Evolutionary conservation across 2,888 invertebrate genomes (phyloP).

Genomic region (Himalopsyche anomala): DNA sequence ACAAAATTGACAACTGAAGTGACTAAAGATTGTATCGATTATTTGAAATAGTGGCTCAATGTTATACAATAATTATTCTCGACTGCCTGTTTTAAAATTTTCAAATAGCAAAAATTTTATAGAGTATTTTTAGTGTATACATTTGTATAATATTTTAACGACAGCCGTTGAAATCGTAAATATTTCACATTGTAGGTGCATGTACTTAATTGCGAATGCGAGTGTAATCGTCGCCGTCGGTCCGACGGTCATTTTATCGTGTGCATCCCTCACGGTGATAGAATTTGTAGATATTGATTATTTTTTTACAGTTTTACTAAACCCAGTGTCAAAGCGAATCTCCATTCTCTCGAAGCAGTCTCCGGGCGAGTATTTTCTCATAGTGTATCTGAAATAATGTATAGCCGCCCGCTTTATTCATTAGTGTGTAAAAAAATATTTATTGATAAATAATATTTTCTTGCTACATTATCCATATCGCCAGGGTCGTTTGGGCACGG

Average conservation of each 20-base stretch:
- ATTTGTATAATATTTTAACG: too few species aligned
- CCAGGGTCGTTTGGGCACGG: not conserved
- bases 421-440: slow-evolving; percentile 7
- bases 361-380: not conserved
- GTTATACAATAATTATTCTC: too few species aligned
- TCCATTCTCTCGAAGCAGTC: not conserved
- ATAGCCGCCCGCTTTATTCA: not conserved
- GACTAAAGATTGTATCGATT: too few species aligned
- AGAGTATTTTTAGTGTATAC: not conserved
- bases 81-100: not conserved
- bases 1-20: too few species aligned
- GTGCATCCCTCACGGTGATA: not conserved
- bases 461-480: not conserved
- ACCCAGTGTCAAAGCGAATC: not conserved
- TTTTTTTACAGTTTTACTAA: slow-evolving; percentile 29
- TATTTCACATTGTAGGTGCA: too few species aligned
- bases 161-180: too few species aligned
- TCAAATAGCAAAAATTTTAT: not conserved
- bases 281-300: slow-evolving; percentile 22
- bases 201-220: too few species aligned
- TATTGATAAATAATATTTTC: slow-evolving; percentile 1
- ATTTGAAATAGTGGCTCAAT: too few species aligned
- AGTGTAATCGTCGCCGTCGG: too few species aligned
- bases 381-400: not conserved
- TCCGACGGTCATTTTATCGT: too few species aligned